Evolutionary conservation across 2,888 invertebrate species (phyloP).

Genomic region (Plusia festucae): DNA sequence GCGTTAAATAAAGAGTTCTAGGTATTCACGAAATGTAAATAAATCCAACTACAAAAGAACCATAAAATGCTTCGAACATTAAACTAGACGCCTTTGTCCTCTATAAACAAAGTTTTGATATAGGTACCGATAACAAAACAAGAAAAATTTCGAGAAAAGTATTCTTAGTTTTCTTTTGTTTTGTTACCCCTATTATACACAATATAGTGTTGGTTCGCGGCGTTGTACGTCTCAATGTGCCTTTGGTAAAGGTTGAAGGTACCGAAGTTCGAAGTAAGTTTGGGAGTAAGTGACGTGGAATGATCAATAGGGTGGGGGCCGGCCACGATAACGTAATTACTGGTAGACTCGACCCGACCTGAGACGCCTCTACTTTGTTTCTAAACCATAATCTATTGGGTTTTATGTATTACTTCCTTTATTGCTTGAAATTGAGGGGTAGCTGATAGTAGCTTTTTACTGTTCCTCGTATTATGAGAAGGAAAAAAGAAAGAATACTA

Average conservation of each 20-base stretch:
- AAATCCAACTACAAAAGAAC: background rate
- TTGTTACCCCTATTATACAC: slow-evolving; percentile 26
- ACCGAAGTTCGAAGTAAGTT: slow-evolving; percentile 69
- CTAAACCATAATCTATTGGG: slow-evolving; percentile 59
- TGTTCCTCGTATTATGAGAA: slow-evolving; percentile 19
- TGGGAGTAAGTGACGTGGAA: slow-evolving; percentile 78
- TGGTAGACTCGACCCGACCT: slow-evolving; percentile 69
- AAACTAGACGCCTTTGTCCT: background rate
- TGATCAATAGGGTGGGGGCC: slow-evolving; percentile 79
- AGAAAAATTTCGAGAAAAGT: background rate
- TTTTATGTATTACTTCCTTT: slow-evolving; percentile 48
- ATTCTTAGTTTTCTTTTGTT: slow-evolving; percentile 39
- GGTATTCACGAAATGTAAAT: background rate
- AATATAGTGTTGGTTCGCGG: slow-evolving; percentile 26
- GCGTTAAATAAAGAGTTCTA: background rate
- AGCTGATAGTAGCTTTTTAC: slow-evolving; percentile 6
- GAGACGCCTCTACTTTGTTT: slow-evolving; percentile 63
- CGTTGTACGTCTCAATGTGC: slow-evolving; percentile 46
- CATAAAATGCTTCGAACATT: slow-evolving; percentile 8
- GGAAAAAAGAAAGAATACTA: background rate
- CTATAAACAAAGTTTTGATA: slow-evolving; percentile 10
- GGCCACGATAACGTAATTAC: slow-evolving; percentile 81
- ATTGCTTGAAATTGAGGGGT: slow-evolving; percentile 12
- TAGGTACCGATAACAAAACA: background rate
- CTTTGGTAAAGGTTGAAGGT: slow-evolving; percentile 55